phyloP scores from a whole-genome alignment of 37 sponge, comb jelly and placozoan species.

The Cliona cf. orientalis region DNA sequence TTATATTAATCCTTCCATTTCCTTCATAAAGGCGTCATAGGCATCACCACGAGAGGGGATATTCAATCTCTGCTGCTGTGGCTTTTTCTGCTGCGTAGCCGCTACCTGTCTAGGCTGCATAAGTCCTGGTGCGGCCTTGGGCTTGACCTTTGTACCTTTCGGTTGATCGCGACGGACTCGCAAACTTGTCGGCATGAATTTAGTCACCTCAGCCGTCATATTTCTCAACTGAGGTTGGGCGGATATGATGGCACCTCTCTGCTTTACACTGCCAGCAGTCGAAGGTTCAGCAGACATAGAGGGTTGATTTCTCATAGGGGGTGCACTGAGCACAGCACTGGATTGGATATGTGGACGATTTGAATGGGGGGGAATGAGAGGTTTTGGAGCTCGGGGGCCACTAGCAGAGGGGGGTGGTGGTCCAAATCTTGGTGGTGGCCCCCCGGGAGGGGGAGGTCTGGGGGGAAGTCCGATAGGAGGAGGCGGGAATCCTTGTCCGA shows the following conservation, averaged over 20 bases:
- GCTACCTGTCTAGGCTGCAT: conserved; percentile 1
- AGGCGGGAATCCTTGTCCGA: conserved; percentile 15
- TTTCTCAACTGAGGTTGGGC: conserved; percentile 92
- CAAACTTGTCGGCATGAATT: conserved; percentile 91
- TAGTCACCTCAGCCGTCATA: conserved; percentile 93
- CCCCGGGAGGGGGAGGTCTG: conserved; percentile 62
- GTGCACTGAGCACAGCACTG: conserved; percentile 47
- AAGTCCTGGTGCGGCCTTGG: neutral
- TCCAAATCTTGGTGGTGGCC: conserved; percentile 51
- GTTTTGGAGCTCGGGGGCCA: no score
- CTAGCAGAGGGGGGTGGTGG: conserved; percentile 51
- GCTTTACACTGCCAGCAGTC: neutral
- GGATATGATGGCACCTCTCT: conserved; percentile 61
- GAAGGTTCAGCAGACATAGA: neutral
- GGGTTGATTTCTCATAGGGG: conserved; percentile 25
- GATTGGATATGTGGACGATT: conserved; percentile 70
- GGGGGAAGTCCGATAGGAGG: conserved; percentile 31
- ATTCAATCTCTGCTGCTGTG: neutral
- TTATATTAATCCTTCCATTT: conserved; percentile 94
- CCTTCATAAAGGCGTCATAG: conserved; percentile 94
- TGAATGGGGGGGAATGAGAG: conserved; percentile 34
- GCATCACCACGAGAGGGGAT: conserved; percentile 76
- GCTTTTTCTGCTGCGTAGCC: neutral
- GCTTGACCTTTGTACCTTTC: conserved; percentile 39
- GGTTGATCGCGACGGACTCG: conserved; percentile 86